Conservation (phyloP, 2,797 vertebrate species). For the Tauraco hartlaubi region DNA sequence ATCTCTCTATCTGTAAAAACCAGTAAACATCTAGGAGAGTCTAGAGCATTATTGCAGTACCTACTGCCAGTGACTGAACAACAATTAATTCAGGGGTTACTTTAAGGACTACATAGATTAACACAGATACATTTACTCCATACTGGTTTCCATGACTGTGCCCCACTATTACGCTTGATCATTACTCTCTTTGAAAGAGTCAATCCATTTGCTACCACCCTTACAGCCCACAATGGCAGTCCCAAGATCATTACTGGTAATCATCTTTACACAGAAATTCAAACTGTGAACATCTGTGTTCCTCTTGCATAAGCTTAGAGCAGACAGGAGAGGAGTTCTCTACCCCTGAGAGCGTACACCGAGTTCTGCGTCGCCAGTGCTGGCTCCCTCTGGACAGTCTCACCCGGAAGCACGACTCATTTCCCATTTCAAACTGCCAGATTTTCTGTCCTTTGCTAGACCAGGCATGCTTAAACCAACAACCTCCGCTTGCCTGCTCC, state of each 20-base stretch:
- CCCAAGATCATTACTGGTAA: not conserved
- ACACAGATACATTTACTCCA: not conserved
- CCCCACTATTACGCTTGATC: not conserved
- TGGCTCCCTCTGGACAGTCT: not conserved
- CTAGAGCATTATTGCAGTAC: not conserved
- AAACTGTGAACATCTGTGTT: not conserved
- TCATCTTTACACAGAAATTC: not conserved
- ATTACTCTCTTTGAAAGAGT: not conserved
- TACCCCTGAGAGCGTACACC: not conserved
- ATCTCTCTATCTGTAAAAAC: not conserved
- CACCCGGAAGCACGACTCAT: not conserved
- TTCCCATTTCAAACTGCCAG: not conserved
- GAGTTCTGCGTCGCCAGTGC: fast-evolving
- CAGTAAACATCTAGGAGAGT: not conserved
- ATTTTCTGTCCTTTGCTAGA: not conserved
- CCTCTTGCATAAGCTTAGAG: not conserved
- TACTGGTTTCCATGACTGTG: not conserved
- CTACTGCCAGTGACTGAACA: not conserved
- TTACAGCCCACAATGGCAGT: not conserved
- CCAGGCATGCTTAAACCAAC: not conserved
- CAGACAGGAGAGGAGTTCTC: not conserved
- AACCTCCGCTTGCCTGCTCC: not conserved
- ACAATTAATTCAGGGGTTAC: not conserved
- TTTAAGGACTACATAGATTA: not conserved
- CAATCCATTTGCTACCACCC: not conserved